These are phyloP conservation scores for Terrapene triunguis DNA, from an alignment of 2,113 vertebrate species.

Conservation along the genomic window DNA sequence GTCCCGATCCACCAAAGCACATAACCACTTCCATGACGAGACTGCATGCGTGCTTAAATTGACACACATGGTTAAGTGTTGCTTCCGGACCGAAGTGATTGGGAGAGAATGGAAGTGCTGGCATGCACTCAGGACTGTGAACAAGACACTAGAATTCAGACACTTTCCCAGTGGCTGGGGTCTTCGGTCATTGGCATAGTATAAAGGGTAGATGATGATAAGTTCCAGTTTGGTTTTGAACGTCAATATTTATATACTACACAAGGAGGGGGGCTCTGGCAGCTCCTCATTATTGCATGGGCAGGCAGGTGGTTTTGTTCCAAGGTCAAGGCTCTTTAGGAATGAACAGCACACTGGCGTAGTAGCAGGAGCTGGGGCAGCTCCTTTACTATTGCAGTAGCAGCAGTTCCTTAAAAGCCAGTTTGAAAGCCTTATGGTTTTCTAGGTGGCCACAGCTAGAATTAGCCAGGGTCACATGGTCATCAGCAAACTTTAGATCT, in stretches of 20 bases:
- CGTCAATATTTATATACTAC: neutral
- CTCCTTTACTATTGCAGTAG: neutral
- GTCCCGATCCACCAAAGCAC: neutral
- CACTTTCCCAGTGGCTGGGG: neutral
- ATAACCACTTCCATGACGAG: neutral
- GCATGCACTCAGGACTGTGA: fast-evolving
- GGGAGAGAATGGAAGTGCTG: neutral
- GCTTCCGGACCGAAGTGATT: neutral
- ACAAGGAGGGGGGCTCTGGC: neutral
- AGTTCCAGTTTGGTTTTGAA: neutral
- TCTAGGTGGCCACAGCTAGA: neutral
- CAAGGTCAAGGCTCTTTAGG: neutral
- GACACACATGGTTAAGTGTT: neutral
- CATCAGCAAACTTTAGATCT: neutral
- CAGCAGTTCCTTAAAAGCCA: neutral
- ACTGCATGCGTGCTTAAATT: neutral
- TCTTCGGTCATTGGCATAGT: neutral
- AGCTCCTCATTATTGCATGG: neutral
- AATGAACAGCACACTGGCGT: too few species aligned
- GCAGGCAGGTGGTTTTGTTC: fast-evolving
- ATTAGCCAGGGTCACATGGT: neutral
- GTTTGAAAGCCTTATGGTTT: neutral
- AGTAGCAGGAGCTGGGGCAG: neutral
- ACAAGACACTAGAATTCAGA: neutral
- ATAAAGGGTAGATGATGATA: neutral